Evolutionary conservation across 2,888 invertebrate genomes (phyloP), one percentile per base, ranked within the genome.

Genomic region (Liodrosophila aerea): DNA sequence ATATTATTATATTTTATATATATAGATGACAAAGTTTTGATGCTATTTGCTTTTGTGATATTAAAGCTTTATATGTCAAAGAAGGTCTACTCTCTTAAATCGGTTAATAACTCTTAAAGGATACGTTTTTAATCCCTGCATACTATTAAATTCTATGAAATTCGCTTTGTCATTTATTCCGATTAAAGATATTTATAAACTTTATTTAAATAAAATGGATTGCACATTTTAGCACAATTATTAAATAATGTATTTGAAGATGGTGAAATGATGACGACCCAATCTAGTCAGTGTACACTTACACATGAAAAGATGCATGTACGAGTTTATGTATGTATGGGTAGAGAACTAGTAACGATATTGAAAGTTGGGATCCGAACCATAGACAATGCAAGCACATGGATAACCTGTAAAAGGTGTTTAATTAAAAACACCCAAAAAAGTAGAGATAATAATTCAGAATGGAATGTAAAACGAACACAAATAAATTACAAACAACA

Each of bases 311-410:
- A 5, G 22, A 22, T 22, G n/a, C 22, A 22, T n/a, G n/a, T n/a
- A n/a, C n/a, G n/a, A n/a, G n/a, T n/a, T n/a, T n/a, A 22, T 22
- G 22, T 22, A 4, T 22, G 22, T 22, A 31, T 39, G 16, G 52
- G 34, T 59, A 64, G 47, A 58, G 46, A 45, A 29, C 80, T 81
- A 89, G 73, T 88, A 89, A 70, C 86, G 88, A 85, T 87, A 78
- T 67, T 88, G 89, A 65, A 88, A 87, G 70, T 73, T 70, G 34
- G 89, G 87, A 77, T 89, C 89, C 73, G 89, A 87, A 47, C 85
- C 74, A 71, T 88, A 89, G 62, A 85, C 88, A 85, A 89, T 87
- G 67, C 89, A 89, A 76, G 87, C 86, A 82, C 89, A 89, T 29
- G 88, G 89, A 71, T 88, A 89, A 70, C 87, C 89, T 89, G 87